Percentiles rank a stretch among this genome's conserved stretches.
Evolutionary conservation across 2,888 invertebrate species (phyloP).

Genomic region (Apamea crenata): DNA sequence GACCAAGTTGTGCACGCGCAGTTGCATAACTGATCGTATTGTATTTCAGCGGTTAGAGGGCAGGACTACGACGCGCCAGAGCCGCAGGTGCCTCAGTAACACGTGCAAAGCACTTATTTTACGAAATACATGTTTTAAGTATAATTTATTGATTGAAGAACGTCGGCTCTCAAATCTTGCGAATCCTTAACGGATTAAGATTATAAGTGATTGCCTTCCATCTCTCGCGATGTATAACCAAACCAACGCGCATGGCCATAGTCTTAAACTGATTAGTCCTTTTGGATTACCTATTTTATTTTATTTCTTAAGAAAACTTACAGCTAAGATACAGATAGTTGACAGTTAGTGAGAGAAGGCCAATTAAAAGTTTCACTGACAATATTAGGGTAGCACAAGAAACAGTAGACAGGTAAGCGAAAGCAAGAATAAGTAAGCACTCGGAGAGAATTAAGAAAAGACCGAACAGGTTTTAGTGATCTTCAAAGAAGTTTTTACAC

Average conservation of each 20-base stretch:
- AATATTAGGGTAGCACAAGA: too few species aligned
- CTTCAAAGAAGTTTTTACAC: too few species aligned
- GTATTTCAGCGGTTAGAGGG: conserved; percentile 66
- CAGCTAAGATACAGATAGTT: too few species aligned
- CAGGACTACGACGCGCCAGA: conserved; percentile 14
- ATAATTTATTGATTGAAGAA: not conserved
- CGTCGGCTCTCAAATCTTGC: not conserved
- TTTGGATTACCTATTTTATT: not conserved
- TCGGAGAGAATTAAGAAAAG: too few species aligned
- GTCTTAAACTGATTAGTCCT: not conserved
- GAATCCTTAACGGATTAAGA: not conserved
- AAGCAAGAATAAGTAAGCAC: too few species aligned
- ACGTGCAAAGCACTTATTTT: conserved; percentile 7
- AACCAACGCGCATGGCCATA: not conserved
- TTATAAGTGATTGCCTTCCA: not conserved
- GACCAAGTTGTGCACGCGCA: conserved; percentile 33
- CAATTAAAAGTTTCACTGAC: too few species aligned
- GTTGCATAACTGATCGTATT: conserved; percentile 53
- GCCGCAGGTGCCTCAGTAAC: conserved; percentile 33
- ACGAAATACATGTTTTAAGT: not conserved
- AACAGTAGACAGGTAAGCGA: too few species aligned
- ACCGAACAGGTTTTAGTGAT: too few species aligned
- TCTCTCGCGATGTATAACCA: not conserved
- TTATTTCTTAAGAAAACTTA: too few species aligned
- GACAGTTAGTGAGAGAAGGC: too few species aligned